These are phyloP conservation scores for Pocillopora meandrina DNA, from an alignment of 92 coral and sea anemone species.

Conservation along the genomic window DNA sequence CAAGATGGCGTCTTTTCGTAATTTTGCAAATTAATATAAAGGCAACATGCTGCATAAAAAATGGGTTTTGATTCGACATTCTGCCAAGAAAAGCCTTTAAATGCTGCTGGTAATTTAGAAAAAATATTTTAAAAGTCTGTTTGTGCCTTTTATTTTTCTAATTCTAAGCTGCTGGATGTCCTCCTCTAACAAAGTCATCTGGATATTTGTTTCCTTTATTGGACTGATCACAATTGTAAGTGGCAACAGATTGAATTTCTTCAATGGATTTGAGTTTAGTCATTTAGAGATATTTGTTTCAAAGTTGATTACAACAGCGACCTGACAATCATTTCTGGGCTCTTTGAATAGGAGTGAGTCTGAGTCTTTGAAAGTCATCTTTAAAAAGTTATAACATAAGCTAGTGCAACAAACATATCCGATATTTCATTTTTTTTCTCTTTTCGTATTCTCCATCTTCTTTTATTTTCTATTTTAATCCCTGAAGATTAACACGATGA, in stretches of 20 bases:
- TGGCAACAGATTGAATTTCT: background rate
- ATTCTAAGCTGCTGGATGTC: conserved; percentile 1
- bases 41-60: too few relatives aligned
- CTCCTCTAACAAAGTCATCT: background rate
- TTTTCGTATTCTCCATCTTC: too few relatives aligned
- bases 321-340: too few relatives aligned
- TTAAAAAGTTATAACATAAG: background rate
- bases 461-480: background rate
- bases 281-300: too few relatives aligned
- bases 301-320: background rate
- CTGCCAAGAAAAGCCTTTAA: background rate
- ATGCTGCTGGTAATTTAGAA: background rate
- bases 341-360: background rate
- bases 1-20: too few relatives aligned
- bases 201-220: background rate
- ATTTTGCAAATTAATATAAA: too few relatives aligned
- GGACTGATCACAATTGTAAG: background rate
- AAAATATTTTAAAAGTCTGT: background rate
- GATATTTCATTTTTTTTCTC: background rate
- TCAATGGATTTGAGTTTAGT: too few relatives aligned
- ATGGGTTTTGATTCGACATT: background rate
- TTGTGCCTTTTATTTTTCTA: background rate
- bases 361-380: background rate
- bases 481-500: background rate
- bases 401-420: background rate